Evolutionary conservation across 2,888 invertebrate species (phyloP).

Genomic region (Lepidonotus clava): DNA sequence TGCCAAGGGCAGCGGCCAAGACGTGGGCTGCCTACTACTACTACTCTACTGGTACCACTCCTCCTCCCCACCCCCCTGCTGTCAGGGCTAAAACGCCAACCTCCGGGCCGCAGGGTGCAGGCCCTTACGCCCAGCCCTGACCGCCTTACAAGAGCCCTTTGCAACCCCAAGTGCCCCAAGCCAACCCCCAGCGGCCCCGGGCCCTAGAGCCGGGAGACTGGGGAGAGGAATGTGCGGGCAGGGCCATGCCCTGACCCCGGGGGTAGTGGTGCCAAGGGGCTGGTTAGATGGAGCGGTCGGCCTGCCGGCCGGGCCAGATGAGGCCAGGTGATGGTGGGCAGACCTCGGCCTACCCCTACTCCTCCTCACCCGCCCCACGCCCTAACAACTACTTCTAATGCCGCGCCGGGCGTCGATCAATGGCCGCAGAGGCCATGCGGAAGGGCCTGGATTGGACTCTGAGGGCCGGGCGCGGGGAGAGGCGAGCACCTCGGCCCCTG

Average conservation of each 20-base stretch:
- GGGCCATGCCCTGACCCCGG: background rate
- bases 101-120: background rate
- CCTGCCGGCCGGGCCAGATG: background rate
- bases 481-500: background rate
- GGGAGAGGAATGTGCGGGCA: background rate
- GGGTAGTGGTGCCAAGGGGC: background rate
- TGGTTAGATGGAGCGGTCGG: background rate
- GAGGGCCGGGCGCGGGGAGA: constrained; percentile 16
- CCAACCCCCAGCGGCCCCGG: background rate
- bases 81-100: background rate
- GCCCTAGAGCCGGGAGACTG: constrained; percentile 2
- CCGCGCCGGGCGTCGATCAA: constrained; percentile 30
- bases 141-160: background rate
- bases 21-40: background rate
- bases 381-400: constrained; percentile 45
- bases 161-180: background rate
- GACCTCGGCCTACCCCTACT: too few species aligned
- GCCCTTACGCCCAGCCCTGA: background rate
- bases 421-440: background rate
- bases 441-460: constrained; percentile 20
- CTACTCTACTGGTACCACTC: background rate
- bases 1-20: constrained; percentile 40
- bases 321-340: constrained; percentile 25
- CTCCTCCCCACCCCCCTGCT: background rate
- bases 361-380: background rate